phyloP scores from a whole-genome alignment of 2,888 invertebrate genomes.

The Cataglyphis livida region DNA sequence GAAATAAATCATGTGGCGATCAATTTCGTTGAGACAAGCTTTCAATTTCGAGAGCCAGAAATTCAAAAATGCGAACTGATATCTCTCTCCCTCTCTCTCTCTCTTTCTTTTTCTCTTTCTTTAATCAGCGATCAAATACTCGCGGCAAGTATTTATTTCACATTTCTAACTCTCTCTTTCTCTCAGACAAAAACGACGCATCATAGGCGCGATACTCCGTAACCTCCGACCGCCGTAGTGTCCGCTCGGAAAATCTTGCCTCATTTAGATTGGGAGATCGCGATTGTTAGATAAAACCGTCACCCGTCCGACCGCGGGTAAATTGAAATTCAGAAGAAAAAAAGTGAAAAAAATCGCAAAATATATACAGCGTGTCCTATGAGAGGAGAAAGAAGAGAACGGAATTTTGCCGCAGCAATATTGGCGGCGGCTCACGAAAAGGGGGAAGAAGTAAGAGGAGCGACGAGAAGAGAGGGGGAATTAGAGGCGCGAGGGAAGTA shows the following conservation, averaged over 20 bases:
- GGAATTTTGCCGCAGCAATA: background rate
- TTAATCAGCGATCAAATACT: constrained; percentile 20
- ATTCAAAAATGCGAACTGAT: constrained; percentile 15
- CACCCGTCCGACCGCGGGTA: constrained; percentile 53
- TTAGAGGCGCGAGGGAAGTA: background rate
- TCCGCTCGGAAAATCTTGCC: constrained; percentile 32
- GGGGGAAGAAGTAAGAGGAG: background rate
- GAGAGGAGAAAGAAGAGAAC: background rate
- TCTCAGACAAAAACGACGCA: background rate
- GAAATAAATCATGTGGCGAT: background rate
- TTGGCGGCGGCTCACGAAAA: background rate
- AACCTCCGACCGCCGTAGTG: background rate
- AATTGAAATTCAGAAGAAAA: constrained; percentile 71
- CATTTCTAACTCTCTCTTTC: background rate
- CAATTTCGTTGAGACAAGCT: background rate
- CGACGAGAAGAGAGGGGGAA: background rate
- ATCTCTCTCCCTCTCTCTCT: constrained; percentile 7
- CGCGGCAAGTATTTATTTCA: constrained; percentile 11
- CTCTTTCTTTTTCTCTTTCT: too few relatives aligned
- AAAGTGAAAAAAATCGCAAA: constrained; percentile 30
- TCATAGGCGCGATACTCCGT: constrained; percentile 16
- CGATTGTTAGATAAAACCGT: constrained; percentile 59
- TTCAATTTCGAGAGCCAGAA: background rate
- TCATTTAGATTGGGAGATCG: constrained; percentile 49
- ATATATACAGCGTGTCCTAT: background rate